These are phyloP conservation scores for Callipepla squamata DNA, from an alignment of 2,113 vertebrate genomes.

Conservation along the genomic window DNA sequence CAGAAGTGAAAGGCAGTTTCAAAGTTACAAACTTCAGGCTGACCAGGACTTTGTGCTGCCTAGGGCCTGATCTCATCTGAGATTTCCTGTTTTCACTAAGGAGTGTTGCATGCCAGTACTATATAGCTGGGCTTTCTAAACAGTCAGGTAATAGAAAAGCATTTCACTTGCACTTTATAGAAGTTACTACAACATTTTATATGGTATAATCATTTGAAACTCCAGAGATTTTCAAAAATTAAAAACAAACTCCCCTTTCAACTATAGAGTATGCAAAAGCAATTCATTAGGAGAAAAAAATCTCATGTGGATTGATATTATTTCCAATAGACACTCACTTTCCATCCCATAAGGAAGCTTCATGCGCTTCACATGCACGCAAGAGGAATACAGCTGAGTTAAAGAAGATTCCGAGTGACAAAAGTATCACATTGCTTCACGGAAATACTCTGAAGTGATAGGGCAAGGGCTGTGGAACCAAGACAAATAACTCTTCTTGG, in stretches of 20 bases:
- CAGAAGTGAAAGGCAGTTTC: neutral
- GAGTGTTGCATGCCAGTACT: neutral
- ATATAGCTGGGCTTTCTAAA: neutral
- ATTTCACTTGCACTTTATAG: neutral
- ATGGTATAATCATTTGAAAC: neutral
- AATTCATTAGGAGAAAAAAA: neutral
- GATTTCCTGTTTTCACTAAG: neutral
- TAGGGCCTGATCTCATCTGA: neutral
- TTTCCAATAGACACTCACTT: neutral
- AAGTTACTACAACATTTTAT: neutral
- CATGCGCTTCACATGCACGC: neutral
- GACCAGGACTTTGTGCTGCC: neutral
- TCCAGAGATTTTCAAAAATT: neutral
- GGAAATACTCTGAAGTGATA: neutral
- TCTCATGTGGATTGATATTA: neutral
- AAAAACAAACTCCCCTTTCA: neutral
- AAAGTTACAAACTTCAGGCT: neutral
- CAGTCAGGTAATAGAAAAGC: neutral
- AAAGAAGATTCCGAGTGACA: neutral
- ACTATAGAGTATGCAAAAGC: neutral
- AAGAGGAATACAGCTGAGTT: neutral
- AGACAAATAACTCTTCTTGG: neutral
- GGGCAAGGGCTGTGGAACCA: neutral
- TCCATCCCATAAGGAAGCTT: neutral
- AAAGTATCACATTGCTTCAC: neutral